Base-by-base conservation (phyloP, 2,888 invertebrate genomes). In the Phaedon cochleariae region DNA sequence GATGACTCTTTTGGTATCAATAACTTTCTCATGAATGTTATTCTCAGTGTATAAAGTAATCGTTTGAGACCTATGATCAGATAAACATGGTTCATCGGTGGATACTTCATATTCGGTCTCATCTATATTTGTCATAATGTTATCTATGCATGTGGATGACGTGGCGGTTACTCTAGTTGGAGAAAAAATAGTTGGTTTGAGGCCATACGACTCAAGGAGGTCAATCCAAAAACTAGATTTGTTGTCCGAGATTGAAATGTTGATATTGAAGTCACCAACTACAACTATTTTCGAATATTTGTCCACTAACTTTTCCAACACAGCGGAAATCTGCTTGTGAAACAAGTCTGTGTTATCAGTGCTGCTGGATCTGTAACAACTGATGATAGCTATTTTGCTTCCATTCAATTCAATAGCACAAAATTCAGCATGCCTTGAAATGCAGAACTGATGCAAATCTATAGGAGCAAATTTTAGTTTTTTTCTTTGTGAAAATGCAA, bases 121-220 rank as follows among this genome's bases (percentile, higher is more conserved):
- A 15, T 52, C 12, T 15, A 53, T 12, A 34, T 7, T 54, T 18
- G 37, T 54, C 6, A 31, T 34, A 18, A 54, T 54, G 34, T 54
- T 54, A 20, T n/a, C n/a, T n/a, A n/a, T n/a, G n/a, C n/a, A n/a
- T n/a, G n/a, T n/a, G n/a, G n/a, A n/a, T n/a, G n/a, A 54, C 10
- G 15, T 34, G 34, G 9, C 17, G 31, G 15, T 18, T 17, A 54
- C 53, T 1, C 53, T 0, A 54, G 53, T 37, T 4, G 20, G 20
- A 20, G 15, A 31, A 10, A 54, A 54, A 34, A 54, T 54, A 37
- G 37, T 54, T 54, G 20, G 37, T 54, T 53, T 53, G n/a, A 52
- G 29, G 26, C 29, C 52, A 29, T 26, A 29, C 2, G 31, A 31
- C 17, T 52, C 53, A n/a, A 31, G 29, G 12, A 52, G 15, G 15